Evolutionary conservation across 2,888 invertebrate species (phyloP).

Genomic region (Pachydiplax longipennis): DNA sequence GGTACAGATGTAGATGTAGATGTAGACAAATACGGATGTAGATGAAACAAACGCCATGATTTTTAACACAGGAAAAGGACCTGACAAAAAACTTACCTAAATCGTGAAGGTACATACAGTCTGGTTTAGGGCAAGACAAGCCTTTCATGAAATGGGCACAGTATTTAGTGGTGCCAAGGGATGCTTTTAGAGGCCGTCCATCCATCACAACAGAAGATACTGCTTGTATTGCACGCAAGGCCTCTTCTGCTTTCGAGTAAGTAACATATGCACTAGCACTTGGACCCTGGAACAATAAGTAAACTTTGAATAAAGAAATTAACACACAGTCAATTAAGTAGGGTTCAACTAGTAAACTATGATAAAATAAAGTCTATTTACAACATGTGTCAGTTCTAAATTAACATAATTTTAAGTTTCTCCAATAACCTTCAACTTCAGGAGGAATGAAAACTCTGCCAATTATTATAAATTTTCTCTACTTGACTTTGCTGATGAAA

Average conservation of each 20-base stretch:
- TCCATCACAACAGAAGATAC: conserved; percentile 97
- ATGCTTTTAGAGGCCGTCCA: conserved; percentile 94
- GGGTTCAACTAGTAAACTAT: background rate
- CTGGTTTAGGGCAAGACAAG: conserved; percentile 95
- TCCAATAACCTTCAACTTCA: too few species aligned
- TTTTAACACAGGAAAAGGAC: too few species aligned
- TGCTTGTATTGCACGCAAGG: conserved; percentile 93
- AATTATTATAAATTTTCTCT: too few species aligned
- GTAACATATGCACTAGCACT: conserved; percentile 97
- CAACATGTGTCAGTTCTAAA: too few species aligned
- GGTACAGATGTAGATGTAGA: too few species aligned
- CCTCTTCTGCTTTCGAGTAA: conserved; percentile 87
- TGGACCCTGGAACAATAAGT: conserved; percentile 67
- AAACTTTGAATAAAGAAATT: background rate
- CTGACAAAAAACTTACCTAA: conserved; percentile 70
- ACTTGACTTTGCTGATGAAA: too few species aligned
- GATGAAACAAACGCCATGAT: background rate
- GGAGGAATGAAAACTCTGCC: too few species aligned
- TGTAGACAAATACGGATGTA: too few species aligned
- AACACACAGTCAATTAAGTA: background rate
- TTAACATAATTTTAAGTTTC: too few species aligned
- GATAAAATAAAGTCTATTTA: too few species aligned
- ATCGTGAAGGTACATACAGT: conserved; percentile 99
- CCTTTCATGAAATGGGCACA: conserved; percentile 99
- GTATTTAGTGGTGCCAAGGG: conserved; percentile 98